Base-by-base conservation (phyloP, 2,113 vertebrate species). In the Hippopotamus amphibius region DNA sequence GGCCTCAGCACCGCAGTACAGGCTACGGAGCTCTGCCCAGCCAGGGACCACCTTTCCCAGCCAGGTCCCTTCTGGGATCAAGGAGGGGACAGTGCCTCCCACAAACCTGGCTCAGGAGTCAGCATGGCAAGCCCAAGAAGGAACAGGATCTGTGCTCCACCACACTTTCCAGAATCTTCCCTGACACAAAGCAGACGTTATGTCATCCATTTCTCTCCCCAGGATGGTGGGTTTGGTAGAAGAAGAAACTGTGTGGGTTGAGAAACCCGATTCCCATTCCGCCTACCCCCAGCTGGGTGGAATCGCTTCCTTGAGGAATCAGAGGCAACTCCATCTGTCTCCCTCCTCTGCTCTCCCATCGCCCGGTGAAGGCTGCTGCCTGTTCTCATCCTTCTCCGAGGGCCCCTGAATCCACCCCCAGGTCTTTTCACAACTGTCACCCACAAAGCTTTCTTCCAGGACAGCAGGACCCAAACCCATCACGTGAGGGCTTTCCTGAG, bases 301-400 rank as follows among this genome's bases (percentile, higher is more conserved):
- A n/a, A n/a, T 13, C 30, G 4, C 82, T 72, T 66, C 71, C 88
- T 80, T 9, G 6, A 4, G 80, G 33, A 84, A 28, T 19, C 46
- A 14, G 55, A 55, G 16, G 41, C 33, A 19, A 17, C 21, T 33
- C 4, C 26, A 7, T 24, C 33, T 48, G 26, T 14, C 21, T 46
- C 28, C 68, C 14, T 17, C 15, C 48, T 43, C 48, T 1, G 0
- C 21, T 6, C 59, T 61, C 37, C 57, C 66, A 22, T 21, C 26
- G 1, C 3, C 41, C 0, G 3, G 14, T 9, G 9, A 24, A 10
- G 19, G 26, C 28, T 16, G 3, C 1, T 21, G 26, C 55, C 16
- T 3, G 5, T 15, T 59, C 28, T 69, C 8, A n/a, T 26, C 24
- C n/a, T 94, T 92, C 37, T 72, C 63, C 66, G 46, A 68, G 13